Evolutionary conservation across 2,113 vertebrate genomes (phyloP).

Genomic region (Anser cygnoides): DNA sequence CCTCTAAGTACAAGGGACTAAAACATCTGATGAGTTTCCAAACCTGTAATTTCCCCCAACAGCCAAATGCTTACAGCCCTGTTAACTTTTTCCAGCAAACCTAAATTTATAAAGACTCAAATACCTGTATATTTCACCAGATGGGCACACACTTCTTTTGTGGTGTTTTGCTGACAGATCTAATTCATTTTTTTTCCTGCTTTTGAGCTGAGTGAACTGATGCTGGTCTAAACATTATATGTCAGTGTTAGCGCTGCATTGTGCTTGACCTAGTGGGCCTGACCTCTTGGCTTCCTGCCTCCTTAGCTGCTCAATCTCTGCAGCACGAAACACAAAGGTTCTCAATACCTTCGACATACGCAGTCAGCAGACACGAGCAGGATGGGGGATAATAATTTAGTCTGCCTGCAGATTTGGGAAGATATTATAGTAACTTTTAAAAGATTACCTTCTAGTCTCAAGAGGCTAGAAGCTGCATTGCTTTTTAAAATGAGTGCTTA

Average conservation of each 20-base stretch:
- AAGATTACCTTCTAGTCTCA: constrained; percentile 26
- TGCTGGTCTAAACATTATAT: not conserved
- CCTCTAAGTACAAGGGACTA: not conserved
- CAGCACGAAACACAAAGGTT: not conserved
- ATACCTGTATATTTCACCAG: not conserved
- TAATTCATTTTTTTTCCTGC: not conserved
- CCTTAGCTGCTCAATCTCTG: not conserved
- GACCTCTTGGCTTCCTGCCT: not conserved
- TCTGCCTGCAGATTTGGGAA: not conserved
- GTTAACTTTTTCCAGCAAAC: not conserved
- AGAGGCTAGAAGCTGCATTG: not conserved
- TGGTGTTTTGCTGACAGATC: not conserved
- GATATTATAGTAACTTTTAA: not conserved
- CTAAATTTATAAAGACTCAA: not conserved
- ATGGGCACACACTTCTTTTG: not conserved
- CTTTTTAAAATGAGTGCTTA: not conserved
- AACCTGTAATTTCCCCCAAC: not conserved
- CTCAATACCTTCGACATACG: not conserved
- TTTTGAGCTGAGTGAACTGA: not conserved
- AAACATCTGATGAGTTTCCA: not conserved
- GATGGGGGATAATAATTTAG: not conserved
- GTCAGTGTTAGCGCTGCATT: not conserved
- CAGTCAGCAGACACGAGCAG: not conserved
- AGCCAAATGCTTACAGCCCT: not conserved
- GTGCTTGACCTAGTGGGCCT: not conserved